Evolutionary conservation across 2,888 invertebrate species (phyloP).

Genomic region (Tetheella fluctuosa): DNA sequence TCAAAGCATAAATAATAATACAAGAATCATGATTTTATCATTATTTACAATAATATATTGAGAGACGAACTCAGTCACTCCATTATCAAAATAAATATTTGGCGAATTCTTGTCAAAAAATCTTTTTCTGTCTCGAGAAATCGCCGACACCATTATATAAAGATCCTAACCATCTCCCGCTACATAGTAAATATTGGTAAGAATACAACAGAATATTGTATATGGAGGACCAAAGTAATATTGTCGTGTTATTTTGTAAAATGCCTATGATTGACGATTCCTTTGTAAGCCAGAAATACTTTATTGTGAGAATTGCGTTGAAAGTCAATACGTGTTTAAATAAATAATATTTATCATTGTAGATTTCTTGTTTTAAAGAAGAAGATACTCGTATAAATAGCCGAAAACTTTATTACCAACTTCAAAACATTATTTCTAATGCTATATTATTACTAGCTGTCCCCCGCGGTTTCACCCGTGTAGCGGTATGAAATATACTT

Average conservation of each 20-base stretch:
- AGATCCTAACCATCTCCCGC: neutral
- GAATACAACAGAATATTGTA: neutral
- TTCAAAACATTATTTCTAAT: no score
- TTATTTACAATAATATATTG: conserved; percentile 1
- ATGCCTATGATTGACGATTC: conserved; percentile 38
- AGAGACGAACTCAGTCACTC: neutral
- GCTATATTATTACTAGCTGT: no score
- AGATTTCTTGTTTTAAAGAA: neutral
- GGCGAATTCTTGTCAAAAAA: conserved; percentile 15
- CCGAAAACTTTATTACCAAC: no score
- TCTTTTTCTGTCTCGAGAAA: neutral
- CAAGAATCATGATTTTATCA: no score
- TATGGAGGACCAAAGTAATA: conserved; percentile 16
- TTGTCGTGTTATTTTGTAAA: conserved; percentile 30
- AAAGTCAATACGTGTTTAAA: neutral
- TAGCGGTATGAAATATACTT: no score
- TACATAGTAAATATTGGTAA: neutral
- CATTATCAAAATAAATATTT: conserved; percentile 24
- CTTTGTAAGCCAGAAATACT: conserved; percentile 29
- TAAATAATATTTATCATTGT: neutral
- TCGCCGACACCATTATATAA: neutral
- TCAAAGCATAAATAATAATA: no score
- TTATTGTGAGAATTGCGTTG: conserved; percentile 9
- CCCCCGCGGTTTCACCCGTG: no score
- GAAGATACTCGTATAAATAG: no score